phyloP scores from a whole-genome alignment of 1,140 invertebrate species.

The Eueides isabella region DNA sequence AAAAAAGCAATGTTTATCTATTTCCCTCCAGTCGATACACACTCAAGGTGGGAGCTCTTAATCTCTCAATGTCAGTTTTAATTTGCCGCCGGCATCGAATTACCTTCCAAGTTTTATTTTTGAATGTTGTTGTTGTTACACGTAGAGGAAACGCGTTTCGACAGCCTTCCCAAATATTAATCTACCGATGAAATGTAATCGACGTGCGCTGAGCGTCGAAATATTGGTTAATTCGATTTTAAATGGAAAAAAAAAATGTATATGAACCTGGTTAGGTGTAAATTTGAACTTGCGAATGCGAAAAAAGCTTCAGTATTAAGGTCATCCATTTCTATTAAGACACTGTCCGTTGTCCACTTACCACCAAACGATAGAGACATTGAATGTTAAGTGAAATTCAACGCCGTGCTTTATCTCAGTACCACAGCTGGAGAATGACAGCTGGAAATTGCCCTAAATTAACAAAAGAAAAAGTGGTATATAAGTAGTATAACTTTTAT shows the following conservation, averaged over 20 bases:
- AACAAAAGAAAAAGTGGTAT: too few relatives aligned
- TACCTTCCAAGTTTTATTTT: conserved; percentile 78
- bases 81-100: conserved; percentile 74
- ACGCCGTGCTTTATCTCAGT: too few relatives aligned
- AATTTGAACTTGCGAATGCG: too few relatives aligned
- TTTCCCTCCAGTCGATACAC: conserved; percentile 57
- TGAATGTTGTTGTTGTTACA: conserved; percentile 53
- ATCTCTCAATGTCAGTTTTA: conserved; percentile 80
- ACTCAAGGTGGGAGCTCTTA: conserved; percentile 68
- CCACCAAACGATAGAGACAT: too few relatives aligned
- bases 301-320: too few relatives aligned
- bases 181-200: conserved; percentile 42
- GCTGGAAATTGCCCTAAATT: too few relatives aligned
- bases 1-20: conserved; percentile 59
- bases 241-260: neutral
- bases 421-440: too few relatives aligned
- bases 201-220: neutral
- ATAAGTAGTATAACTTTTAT: too few relatives aligned
- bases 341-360: too few relatives aligned
- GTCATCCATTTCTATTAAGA: too few relatives aligned
- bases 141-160: conserved; percentile 69
- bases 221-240: neutral
- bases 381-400: too few relatives aligned
- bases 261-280: too few relatives aligned
- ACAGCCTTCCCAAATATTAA: conserved; percentile 58